phyloP scores from a whole-genome alignment of 2,797 vertebrate genomes.

The Pantherophis alleghaniensis region DNA sequence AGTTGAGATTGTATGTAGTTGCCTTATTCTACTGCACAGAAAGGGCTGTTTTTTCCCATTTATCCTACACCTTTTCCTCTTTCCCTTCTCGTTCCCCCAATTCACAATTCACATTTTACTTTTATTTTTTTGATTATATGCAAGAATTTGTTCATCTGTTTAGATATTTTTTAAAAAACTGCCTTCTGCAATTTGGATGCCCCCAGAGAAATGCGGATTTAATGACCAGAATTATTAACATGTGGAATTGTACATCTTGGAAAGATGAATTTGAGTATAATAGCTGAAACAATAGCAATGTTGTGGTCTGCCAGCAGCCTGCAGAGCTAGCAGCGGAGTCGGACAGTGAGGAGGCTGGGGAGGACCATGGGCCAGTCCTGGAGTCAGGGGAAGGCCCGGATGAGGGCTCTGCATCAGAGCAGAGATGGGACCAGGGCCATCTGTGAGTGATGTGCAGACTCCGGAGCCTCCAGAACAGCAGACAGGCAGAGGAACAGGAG shows the following conservation, averaged over 20 bases:
- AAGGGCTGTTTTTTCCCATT: background rate
- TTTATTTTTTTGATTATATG: background rate
- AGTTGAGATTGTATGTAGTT: background rate
- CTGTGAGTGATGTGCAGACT: no score
- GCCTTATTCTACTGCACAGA: background rate
- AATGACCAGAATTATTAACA: background rate
- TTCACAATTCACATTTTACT: background rate
- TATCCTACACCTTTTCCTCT: background rate
- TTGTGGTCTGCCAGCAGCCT: no score
- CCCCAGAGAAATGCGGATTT: rapidly evolving
- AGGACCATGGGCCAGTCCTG: no score
- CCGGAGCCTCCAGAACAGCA: no score
- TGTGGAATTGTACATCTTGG: background rate
- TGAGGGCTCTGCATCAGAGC: no score
- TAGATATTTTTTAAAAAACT: background rate
- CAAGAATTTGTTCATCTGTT: background rate
- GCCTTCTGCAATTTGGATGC: background rate
- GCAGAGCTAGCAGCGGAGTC: no score
- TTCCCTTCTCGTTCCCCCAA: no score
- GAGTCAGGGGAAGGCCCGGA: no score
- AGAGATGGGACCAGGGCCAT: no score
- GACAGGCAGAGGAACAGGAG: no score
- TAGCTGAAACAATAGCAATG: background rate
- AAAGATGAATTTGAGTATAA: background rate
- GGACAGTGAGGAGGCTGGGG: no score